Base-by-base conservation (phyloP, 2,113 vertebrate species). In the Oriolus oriolus region DNA sequence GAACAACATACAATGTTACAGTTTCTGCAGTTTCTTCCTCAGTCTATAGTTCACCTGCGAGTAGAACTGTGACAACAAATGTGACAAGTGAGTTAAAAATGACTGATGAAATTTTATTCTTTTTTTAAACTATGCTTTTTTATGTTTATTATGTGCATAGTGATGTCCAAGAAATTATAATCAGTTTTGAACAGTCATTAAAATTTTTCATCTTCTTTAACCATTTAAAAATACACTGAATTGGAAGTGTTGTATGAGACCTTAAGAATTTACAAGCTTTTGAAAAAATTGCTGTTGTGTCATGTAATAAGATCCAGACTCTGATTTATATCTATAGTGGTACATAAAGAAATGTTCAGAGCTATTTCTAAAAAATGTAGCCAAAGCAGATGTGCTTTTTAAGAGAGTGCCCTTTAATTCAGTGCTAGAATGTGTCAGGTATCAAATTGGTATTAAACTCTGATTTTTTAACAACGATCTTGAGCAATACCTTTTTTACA, bases 21-120 rank as follows among this genome's bases (percentile, higher is more conserved):
- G 93, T 99, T 92, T 98, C 98, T 86, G 96, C 99, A 52, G 95
- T 98, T 88, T 99, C 99, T 91, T 99, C 99, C 41, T 98, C 98
- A 45, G 95, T 97, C 19, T 98, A 98, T 84, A 98, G 98, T 87
- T 98, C 98, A 50, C 98, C 99, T 91, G 98, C 99, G 35, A 99
- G 99, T 79, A 99, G 98, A 97, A 98, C 98, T 91, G 93, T 99
- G 96, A 98, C 97, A 83, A 98, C 98, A 15, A 98, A 98, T 22
- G 96, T 98, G 90, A 98, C 98, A 12, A 98, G 99, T 99, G 94
- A 98, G 99, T 98, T 71, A 77, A 65, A 70, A 93, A 89, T 66
- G 26, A 68, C 18, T 79, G 59, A 52, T 52, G 18, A 76, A 26
- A 47, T 84, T 39, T 73, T 75, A 7, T 28, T 81, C 7, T 6